Evolutionary conservation across 2,113 vertebrate genomes (phyloP).

Genomic region (Fulica atra): DNA sequence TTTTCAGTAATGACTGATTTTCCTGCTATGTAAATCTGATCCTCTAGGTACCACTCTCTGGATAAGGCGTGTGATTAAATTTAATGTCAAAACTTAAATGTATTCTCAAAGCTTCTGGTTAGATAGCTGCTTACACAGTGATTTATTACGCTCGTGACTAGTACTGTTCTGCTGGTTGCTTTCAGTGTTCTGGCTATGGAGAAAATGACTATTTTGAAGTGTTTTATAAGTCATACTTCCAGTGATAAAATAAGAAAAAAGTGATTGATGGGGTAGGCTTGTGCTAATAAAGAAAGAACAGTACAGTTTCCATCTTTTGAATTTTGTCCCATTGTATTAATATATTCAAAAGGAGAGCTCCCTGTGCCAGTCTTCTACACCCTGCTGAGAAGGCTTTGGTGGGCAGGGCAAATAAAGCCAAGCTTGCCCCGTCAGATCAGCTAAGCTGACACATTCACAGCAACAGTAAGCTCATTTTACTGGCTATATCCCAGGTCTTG

Average conservation of each 20-base stretch:
- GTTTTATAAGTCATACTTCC: background rate
- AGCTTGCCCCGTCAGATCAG: background rate
- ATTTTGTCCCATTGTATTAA: background rate
- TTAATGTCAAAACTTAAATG: conserved; percentile 28
- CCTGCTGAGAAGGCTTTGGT: background rate
- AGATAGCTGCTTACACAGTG: background rate
- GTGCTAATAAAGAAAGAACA: background rate
- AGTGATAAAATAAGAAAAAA: background rate
- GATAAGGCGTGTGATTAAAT: conserved; percentile 9
- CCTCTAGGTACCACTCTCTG: background rate
- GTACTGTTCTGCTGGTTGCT: background rate
- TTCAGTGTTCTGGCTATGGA: background rate
- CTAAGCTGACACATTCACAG: background rate
- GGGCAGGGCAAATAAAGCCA: background rate
- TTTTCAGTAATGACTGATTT: background rate
- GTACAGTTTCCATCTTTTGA: background rate
- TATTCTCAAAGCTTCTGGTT: background rate
- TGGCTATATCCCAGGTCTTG: background rate
- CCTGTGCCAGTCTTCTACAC: background rate
- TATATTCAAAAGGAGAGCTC: background rate
- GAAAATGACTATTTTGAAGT: conserved; percentile 2
- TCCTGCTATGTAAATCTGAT: background rate
- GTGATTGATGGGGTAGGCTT: background rate
- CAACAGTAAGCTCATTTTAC: background rate
- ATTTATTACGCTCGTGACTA: background rate